A percentile compares a stretch with the other conserved stretches of the same genome.
Conservation (phyloP, 1,140 invertebrate genomes). For the Drosophila teissieri region DNA sequence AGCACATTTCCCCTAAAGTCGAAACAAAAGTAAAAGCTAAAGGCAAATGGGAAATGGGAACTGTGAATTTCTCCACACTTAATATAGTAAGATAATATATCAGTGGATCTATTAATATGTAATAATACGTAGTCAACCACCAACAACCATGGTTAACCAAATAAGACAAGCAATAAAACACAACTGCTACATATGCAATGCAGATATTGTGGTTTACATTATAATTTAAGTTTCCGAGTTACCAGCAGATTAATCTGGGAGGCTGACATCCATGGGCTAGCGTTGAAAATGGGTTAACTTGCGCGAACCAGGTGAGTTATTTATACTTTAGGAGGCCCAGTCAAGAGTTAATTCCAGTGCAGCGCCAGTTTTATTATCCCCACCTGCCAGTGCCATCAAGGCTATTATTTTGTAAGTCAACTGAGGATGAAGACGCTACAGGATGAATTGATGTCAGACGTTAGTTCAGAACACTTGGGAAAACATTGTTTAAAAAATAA, state of each 20-base stretch:
- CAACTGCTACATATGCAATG: conserved; percentile 21
- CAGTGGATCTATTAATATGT: conserved; percentile 18
- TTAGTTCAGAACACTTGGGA: not conserved
- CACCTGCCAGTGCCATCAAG: conserved; percentile 8
- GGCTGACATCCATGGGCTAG: conserved; percentile 34
- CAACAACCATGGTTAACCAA: conserved; percentile 65
- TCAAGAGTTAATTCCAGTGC: conserved; percentile 20
- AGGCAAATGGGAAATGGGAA: conserved; percentile 2
- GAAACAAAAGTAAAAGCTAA: conserved; percentile 15
- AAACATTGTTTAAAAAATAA: not conserved
- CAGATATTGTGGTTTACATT: conserved; percentile 49
- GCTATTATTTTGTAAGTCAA: conserved; percentile 35
- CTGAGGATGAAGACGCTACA: conserved; percentile 3
- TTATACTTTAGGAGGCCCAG: conserved; percentile 25
- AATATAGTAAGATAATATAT: conserved; percentile 1
- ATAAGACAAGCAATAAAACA: conserved; percentile 39
- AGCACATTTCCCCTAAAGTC: conserved; percentile 5
- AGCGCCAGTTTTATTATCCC: conserved; percentile 17
- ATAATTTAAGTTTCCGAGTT: conserved; percentile 60
- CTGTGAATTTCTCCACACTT: conserved; percentile 2
- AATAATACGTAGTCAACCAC: conserved; percentile 18
- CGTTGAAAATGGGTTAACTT: conserved; percentile 63
- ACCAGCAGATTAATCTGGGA: conserved; percentile 35
- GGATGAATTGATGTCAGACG: conserved; percentile 27
- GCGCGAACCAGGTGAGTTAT: conserved; percentile 35